Evolutionary conservation across 1,140 invertebrate genomes (phyloP), one percentile per base, ranked within the genome.

Genomic region (Homalodisca vitripennis): DNA sequence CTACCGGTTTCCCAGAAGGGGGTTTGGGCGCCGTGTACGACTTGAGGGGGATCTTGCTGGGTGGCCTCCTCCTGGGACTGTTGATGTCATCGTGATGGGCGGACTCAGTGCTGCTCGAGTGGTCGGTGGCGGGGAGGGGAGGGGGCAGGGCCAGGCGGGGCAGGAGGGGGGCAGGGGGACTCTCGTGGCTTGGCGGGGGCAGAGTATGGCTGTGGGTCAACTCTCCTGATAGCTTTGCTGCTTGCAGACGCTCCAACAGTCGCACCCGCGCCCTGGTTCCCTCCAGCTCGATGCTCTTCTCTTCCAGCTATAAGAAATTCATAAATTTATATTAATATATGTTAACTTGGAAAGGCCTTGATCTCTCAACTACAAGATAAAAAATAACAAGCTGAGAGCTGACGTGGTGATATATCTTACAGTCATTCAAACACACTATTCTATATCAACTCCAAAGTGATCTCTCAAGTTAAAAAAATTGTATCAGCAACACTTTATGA

Each of bases 201-300:
- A 55, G 78, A 70, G 78, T 81, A 77, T 79, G 78, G 75, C 79
- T 79, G 68, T 80, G 80, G 13, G 82, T 81, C 22, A 66, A 2
- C 2, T 41, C 32, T 10, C 32, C 41, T 10, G 14, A 48, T 3
- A 53, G 13, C 46, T 73, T 3, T 70, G n/a, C 79, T 77, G 2
- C 69, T 67, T 72, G 79, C 78, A 71, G 78, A 78, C 67, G 78
- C 74, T 92, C 90, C 26, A 92, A 77, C 47, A 92, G 83, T 14
- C 91, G 84, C 17, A 92, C 83, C 55, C 88, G 84, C 0, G 91
- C 91, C 70, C 86, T 82, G 1, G 91, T 92, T 3, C 91, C 91
- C 79, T 93, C 91, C 71, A 93, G 74, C 77, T 94, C 90, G 70
- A 93, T 92, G 71, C 86, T 90, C 74, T 89, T 87, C 77, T 93